Evolutionary conservation across 2,113 vertebrate species (phyloP).

Genomic region (Amblyopsis rosae): DNA sequence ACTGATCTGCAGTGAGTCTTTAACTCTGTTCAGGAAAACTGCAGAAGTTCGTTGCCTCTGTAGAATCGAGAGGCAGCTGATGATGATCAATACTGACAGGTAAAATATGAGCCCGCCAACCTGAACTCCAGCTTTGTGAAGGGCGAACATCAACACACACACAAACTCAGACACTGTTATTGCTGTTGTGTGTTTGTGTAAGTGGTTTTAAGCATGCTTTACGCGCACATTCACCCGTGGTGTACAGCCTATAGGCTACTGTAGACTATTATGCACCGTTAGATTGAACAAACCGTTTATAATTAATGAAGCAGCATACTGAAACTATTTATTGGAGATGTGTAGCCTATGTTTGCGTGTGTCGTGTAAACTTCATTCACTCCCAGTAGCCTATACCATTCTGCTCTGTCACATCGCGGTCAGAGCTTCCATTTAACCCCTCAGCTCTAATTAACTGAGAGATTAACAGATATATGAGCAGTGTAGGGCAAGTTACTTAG

Average conservation of each 20-base stretch:
- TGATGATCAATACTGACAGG: conserved; percentile 58
- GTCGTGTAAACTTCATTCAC: conserved; percentile 26
- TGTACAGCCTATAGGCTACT: neutral
- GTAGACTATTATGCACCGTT: neutral
- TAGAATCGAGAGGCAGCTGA: conserved; percentile 25
- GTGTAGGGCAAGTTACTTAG: no score
- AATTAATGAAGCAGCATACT: neutral
- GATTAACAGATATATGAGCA: no score
- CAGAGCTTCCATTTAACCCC: conserved; percentile 57
- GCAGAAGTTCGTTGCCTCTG: conserved; percentile 22
- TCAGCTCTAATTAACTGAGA: conserved; percentile 58
- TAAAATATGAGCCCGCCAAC: conserved; percentile 64
- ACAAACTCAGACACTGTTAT: conserved; percentile 5
- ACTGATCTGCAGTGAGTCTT: neutral
- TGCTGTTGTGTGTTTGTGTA: conserved; percentile 1
- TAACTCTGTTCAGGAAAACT: conserved; percentile 26
- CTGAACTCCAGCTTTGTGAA: conserved; percentile 54
- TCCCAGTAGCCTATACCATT: conserved; percentile 41
- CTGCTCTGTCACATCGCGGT: conserved; percentile 52
- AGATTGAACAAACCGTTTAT: neutral
- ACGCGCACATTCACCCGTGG: neutral
- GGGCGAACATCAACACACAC: conserved; percentile 19
- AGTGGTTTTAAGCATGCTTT: neutral
- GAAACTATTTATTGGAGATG: neutral
- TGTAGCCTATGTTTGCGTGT: neutral